A percentile compares a stretch with the other conserved stretches of the same genome.
phyloP scores from a whole-genome alignment of 2,797 vertebrate genomes.

The Rallus crepitans region DNA sequence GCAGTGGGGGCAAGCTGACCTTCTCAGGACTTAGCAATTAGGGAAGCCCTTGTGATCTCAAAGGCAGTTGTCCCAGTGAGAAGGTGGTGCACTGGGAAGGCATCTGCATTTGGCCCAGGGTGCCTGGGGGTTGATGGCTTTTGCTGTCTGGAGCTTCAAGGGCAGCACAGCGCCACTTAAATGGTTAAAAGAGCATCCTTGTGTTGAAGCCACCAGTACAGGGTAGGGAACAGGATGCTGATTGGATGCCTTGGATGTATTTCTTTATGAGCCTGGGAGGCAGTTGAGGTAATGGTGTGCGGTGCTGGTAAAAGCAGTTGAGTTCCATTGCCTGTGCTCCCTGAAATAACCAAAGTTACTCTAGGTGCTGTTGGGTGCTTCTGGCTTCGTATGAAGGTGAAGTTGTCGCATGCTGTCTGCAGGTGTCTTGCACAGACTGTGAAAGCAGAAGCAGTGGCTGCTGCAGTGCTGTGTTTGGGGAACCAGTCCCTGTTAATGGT shows the following conservation, averaged over 20 bases:
- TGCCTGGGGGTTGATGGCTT: neutral
- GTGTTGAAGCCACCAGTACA: neutral
- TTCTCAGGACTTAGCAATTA: neutral
- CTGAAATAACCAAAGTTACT: neutral
- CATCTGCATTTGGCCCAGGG: neutral
- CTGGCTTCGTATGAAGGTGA: neutral
- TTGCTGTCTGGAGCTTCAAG: neutral
- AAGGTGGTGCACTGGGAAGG: neutral
- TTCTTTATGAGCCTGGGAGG: neutral
- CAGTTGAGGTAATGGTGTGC: too few species aligned
- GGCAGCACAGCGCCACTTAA: neutral
- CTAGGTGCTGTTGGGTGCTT: neutral
- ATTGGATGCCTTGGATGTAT: fast-evolving
- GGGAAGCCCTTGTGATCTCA: neutral
- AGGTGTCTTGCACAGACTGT: neutral
- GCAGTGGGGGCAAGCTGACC: neutral
- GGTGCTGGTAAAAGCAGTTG: too few species aligned
- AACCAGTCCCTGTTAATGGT: fast-evolving
- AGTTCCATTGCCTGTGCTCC: neutral
- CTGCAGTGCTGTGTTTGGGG: fast-evolving
- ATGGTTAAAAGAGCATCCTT: neutral
- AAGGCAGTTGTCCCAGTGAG: neutral
- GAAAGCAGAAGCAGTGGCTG: neutral
- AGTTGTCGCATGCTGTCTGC: neutral
- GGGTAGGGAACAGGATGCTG: neutral